Conservation (phyloP, 2,113 vertebrate genomes). For the Forbesichthys agassizii region DNA sequence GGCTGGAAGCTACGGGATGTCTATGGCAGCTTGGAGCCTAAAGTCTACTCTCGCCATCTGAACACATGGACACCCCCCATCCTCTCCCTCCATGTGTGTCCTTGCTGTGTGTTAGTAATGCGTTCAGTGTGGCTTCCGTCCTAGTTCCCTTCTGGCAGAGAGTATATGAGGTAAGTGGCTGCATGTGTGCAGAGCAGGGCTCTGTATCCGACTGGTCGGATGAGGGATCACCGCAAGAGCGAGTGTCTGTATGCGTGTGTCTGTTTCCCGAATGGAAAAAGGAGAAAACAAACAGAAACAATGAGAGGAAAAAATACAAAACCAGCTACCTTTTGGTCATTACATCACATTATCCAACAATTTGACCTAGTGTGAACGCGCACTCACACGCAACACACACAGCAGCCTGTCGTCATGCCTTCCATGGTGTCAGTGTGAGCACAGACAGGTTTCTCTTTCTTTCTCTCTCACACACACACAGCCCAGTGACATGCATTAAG, state of each 20-base stretch:
- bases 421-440: neutral
- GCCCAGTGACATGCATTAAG: too few relatives aligned
- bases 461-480: neutral
- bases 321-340: neutral
- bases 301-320: neutral
- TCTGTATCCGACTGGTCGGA: neutral
- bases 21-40: constrained; percentile 82
- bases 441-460: neutral
- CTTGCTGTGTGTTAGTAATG: neutral
- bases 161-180: neutral
- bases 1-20: constrained; percentile 88
- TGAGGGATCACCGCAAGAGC: neutral
- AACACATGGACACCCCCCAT: constrained; percentile 60
- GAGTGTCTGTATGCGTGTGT: neutral
- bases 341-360: neutral
- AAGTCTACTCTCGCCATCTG: constrained; percentile 73
- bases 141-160: neutral
- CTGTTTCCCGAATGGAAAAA: neutral
- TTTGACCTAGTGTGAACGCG: neutral
- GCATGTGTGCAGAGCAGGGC: neutral
- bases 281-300: neutral
- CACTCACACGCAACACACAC: neutral
- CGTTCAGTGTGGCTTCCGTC: constrained; percentile 2
- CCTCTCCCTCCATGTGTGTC: neutral
- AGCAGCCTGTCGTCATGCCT: neutral